phyloP scores from a whole-genome alignment of 2,797 vertebrate species.

The Pseudocheirus occidentalis region DNA sequence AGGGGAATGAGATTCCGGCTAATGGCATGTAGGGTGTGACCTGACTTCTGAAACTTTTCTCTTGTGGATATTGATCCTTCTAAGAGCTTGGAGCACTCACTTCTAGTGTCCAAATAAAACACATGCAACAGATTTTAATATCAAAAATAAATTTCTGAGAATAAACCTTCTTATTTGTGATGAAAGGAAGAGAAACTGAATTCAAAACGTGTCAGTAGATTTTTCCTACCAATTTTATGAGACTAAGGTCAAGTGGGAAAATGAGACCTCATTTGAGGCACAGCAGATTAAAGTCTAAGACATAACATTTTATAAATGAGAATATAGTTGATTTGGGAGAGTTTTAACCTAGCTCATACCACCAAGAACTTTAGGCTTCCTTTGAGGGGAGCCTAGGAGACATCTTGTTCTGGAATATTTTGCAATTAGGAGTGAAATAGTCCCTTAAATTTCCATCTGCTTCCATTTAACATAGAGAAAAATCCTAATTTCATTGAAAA shows the following conservation, averaged over 20 bases:
- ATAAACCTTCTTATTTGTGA: not conserved
- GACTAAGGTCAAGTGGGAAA: not conserved
- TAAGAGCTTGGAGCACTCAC: conserved; percentile 5
- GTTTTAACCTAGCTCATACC: not conserved
- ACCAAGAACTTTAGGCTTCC: not conserved
- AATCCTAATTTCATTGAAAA: not conserved
- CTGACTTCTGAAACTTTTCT: conserved; percentile 40
- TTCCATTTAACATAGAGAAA: not conserved
- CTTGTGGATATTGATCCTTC: conserved; percentile 27
- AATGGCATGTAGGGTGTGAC: not conserved
- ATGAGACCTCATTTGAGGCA: not conserved
- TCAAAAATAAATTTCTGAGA: conserved; percentile 7
- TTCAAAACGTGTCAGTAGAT: not conserved
- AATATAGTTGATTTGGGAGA: not conserved
- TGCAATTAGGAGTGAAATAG: not conserved
- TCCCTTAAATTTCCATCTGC: not conserved
- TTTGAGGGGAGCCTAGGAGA: not conserved
- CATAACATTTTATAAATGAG: not conserved
- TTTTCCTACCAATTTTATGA: not conserved
- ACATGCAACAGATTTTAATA: conserved; percentile 37
- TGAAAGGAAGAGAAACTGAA: not conserved
- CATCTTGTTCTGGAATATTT: not conserved
- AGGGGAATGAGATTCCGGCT: not conserved
- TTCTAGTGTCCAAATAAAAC: conserved; percentile 1
- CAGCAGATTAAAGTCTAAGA: not conserved